Percentiles rank a stretch among this genome's conserved stretches.
Evolutionary conservation across 2,797 vertebrate genomes (phyloP).

Genomic region (Chiloscyllium punctatum): DNA sequence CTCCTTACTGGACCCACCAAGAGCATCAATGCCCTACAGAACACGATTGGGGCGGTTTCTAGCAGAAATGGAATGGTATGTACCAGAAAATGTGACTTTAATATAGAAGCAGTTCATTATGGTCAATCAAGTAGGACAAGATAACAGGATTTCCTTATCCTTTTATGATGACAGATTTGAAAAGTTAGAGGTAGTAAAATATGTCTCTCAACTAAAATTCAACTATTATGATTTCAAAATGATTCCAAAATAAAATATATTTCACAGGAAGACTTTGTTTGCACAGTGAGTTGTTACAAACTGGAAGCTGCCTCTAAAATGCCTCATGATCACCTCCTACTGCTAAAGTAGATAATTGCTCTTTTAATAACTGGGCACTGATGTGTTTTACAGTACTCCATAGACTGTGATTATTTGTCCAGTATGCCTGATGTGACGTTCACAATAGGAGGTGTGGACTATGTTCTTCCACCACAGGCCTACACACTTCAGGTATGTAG

Average conservation of each 20-base stretch:
- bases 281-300: neutral
- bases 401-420: slow-evolving; percentile 53
- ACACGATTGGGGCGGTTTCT: slow-evolving; percentile 48
- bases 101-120: neutral
- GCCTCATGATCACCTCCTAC: neutral
- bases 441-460: slow-evolving; percentile 56
- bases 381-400: slow-evolving; percentile 43
- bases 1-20: slow-evolving; percentile 54
- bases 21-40: slow-evolving; percentile 52
- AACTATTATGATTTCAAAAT: neutral
- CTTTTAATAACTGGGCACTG: neutral
- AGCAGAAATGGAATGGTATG: slow-evolving; percentile 51
- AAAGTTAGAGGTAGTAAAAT: neutral
- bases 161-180: too few species aligned
- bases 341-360: neutral
- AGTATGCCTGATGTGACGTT: slow-evolving; percentile 56
- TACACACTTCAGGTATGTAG: slow-evolving; percentile 55
- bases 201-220: neutral
- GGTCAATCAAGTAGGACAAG: neutral
- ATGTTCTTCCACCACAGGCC: slow-evolving; percentile 49
- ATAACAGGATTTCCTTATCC: neutral
- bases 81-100: neutral
- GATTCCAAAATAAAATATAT: neutral
- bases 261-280: neutral
- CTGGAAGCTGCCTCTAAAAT: neutral